Base-by-base conservation (phyloP, 2,113 vertebrate genomes). In the Calidris pugnax region DNA sequence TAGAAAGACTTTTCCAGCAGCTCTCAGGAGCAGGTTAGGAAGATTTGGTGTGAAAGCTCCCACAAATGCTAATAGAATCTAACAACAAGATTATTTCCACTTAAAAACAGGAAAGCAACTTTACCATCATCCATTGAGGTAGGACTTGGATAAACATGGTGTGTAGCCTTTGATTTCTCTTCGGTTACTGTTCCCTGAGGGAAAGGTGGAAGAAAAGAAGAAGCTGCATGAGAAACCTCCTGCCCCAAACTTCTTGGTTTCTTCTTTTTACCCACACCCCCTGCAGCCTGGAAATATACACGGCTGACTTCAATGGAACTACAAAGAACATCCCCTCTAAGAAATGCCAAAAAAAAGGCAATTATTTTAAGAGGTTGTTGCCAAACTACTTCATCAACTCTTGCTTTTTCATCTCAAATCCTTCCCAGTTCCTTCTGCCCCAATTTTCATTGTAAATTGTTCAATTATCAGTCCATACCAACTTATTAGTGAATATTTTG, bases 161-260 rank as follows among this genome's bases (percentile, higher is more conserved):
- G 99, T 62, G 99, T 99, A 51, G 99, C 99, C 97, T 99, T 99
- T 11, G 99, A 98, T 72, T 99, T 99, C 73, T 99, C 99, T 47
- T 99, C 99, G 59, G 99, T 99, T 74, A 99, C 98, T 48, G 99
- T 98, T 84, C 99, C 99, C 99, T 99, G 90, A 0, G 81, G 81
- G 76, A 85, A 51, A 97, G 55, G 57, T 1, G 11, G n/a, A 79
- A 51, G 35, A 63, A 55, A 39, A 91, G 72, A 50, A 91, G 21
- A 50, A 67, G 63, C 24, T 6, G 4, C 27, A 4, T 93, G 33
- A 95, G 93, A 82, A 90, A 75, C 23, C 26, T 41, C 39, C 39
- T 23, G 30, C 10, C 41, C 41, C 33, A 66, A 33, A 74, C 7
- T 19, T 32, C 17, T n/a, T 1, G 0, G 16, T 6, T 30, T 7